Evolutionary conservation across 1,140 invertebrate genomes (phyloP), one percentile per base, ranked within the genome.

Genomic region (Drosophila micromelanica): DNA sequence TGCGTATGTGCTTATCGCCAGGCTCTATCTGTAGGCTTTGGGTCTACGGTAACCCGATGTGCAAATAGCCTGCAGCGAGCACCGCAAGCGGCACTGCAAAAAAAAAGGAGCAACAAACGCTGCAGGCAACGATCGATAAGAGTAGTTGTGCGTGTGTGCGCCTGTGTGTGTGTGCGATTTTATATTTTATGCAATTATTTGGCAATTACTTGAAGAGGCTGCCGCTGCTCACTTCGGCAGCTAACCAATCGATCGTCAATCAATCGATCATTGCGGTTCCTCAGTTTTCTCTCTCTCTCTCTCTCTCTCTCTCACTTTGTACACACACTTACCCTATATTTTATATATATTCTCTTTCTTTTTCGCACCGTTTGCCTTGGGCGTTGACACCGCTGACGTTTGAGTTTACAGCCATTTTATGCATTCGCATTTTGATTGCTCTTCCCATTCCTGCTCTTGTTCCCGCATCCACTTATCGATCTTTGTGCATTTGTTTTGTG

Each of bases 31-130:
- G 45, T 23, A 20, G 40, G 35, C 59, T 60, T 43, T 32, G 32
- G 48, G 35, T 45, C 20, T 40, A 20, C 61, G 61, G 74, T 76
- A 79, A 84, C 51, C 55, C 67, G 60, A 62, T 84, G 72, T 69
- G 73, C 80, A 85, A 84, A 80, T 67, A 76, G 56, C 43, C 54
- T 48, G 43, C 52, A 65, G 69, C 38, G 45, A 37, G 67, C 56
- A 69, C 56, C 30, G 65, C 65, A 67, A 63, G 48, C 23, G 23
- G 23, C 23, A 52, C 48, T 51, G 37, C 55, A 37, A 20, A 42
- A 51, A 23, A 70, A 85, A 85, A 85, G 81, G 81, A 86, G 77
- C 81, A 86, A 71, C 65, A 35, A 59, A 13, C 48, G 63, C 81
- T 64, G 27, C 43, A 20, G 81, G 74, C 73, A 40, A 69, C 65